Percentiles rank a stretch among this genome's conserved stretches.
Conservation (phyloP, 53 echinoderm and acorn worm species). For the Patiria pectinifera region DNA sequence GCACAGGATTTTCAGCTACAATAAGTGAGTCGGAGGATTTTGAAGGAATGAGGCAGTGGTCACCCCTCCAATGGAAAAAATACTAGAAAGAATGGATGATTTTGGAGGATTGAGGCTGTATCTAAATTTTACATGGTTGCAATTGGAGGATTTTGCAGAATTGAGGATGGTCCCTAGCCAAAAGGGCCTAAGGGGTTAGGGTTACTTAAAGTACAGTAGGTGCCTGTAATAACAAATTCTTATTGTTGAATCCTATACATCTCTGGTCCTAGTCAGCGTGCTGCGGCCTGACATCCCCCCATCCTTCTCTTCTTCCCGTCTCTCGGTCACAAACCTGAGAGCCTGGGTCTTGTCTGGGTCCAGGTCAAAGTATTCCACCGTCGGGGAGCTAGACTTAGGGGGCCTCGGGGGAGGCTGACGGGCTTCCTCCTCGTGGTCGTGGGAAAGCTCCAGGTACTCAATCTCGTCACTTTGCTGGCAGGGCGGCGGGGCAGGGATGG, state of each 20-base stretch:
- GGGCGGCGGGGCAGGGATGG: constrained; percentile 63
- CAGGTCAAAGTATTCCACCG: constrained; percentile 88
- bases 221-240: no score
- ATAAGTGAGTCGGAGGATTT: no score
- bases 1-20: no score
- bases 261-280: constrained; percentile 27
- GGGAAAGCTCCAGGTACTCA: constrained; percentile 88
- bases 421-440: constrained; percentile 69
- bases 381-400: constrained; percentile 70
- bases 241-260: not conserved
- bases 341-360: constrained; percentile 89
- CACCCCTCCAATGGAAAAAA: no score
- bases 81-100: no score
- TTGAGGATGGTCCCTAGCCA: no score
- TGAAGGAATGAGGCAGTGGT: no score
- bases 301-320: constrained; percentile 77
- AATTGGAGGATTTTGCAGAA: no score
- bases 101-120: no score
- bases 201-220: no score
- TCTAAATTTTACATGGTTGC: no score
- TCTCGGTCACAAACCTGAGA: constrained; percentile 72
- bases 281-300: constrained; percentile 8
- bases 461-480: constrained; percentile 65
- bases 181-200: no score
- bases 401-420: constrained; percentile 71